Evolutionary conservation across 1,140 invertebrate genomes (phyloP).

Genomic region (Diorhabda carinulata): DNA sequence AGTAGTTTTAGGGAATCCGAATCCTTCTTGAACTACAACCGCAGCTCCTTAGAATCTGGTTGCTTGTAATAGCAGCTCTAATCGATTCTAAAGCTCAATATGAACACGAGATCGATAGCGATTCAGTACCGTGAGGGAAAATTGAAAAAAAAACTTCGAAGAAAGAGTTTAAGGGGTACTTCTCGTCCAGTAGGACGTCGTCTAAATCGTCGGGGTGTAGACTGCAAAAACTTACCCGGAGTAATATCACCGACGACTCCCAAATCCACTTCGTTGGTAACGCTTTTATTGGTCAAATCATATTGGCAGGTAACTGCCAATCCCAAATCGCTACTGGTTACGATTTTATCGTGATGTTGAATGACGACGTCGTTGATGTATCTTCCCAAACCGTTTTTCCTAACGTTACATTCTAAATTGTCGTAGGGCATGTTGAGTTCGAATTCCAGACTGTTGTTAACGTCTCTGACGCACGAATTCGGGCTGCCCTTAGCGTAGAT

Average conservation of each 20-base stretch:
- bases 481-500: conserved; percentile 90
- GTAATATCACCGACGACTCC: conserved; percentile 79
- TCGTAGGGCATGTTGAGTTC: conserved; percentile 87
- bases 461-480: conserved; percentile 85
- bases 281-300: conserved; percentile 88
- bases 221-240: conserved; percentile 23
- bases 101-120: conserved; percentile 77
- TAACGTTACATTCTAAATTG: conserved; percentile 85
- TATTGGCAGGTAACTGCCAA: conserved; percentile 90
- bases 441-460: conserved; percentile 79
- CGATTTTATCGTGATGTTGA: conserved; percentile 92
- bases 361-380: conserved; percentile 88
- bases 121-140: conserved; percentile 90
- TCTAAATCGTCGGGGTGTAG: neutral
- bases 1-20: no score
- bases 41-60: no score
- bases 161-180: conserved; percentile 74
- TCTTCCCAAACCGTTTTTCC: conserved; percentile 76
- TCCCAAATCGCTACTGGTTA: conserved; percentile 89
- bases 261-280: conserved; percentile 86
- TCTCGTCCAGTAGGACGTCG: no score
- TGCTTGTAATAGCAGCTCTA: no score
- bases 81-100: conserved; percentile 78
- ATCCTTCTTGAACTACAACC: no score
- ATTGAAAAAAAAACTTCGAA: conserved; percentile 88